phyloP scores from a whole-genome alignment of 2,113 vertebrate species.

The Proterorhinus semilunaris region DNA sequence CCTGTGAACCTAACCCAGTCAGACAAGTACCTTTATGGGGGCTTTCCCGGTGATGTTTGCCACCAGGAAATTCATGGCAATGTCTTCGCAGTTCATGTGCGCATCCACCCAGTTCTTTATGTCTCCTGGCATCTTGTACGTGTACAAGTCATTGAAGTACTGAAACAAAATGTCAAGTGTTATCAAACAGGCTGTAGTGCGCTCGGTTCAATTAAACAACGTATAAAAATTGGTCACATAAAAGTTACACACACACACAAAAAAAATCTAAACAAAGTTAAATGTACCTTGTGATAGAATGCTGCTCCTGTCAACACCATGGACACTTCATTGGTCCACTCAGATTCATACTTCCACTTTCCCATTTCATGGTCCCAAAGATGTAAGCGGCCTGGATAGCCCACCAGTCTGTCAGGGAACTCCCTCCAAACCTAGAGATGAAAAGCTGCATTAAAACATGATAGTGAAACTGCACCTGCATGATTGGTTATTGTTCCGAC shows the following conservation, averaged over 20 bases:
- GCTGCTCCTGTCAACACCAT: slow-evolving; percentile 98
- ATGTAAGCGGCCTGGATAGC: slow-evolving; percentile 94
- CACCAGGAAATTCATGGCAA: slow-evolving; percentile 98
- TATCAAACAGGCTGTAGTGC: slow-evolving; percentile 9
- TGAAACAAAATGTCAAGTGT: slow-evolving; percentile 48
- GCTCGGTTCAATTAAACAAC: too few relatives aligned
- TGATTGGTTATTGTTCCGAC: background rate
- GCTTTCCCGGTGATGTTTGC: slow-evolving; percentile 98
- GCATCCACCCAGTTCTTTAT: slow-evolving; percentile 99
- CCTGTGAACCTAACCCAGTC: slow-evolving; percentile 14
- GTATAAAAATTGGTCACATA: background rate
- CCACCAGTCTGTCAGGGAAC: slow-evolving; percentile 94
- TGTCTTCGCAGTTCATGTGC: slow-evolving; percentile 98
- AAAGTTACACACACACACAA: background rate
- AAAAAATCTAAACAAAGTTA: background rate
- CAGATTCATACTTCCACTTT: slow-evolving; percentile 99
- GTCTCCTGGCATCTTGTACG: slow-evolving; percentile 98
- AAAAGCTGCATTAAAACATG: slow-evolving; percentile 1
- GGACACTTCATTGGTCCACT: slow-evolving; percentile 99
- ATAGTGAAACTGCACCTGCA: background rate
- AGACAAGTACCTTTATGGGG: slow-evolving; percentile 89
- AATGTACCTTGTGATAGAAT: slow-evolving; percentile 94
- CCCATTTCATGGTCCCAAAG: slow-evolving; percentile 98
- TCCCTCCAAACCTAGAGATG: slow-evolving; percentile 90
- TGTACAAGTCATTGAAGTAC: slow-evolving; percentile 99